Evolutionary conservation across 2,113 vertebrate genomes (phyloP).

Genomic region (crab-eating macaque (Macaca fascicularis)): T2T-MFA8v1.1 NC_088392.1:20509501-20510000

Average conservation of each 20-base stretch:
- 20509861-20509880: neutral
- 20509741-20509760: neutral
- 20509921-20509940: neutral
- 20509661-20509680: neutral
- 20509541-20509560: neutral
- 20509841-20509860: neutral
- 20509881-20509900: neutral
- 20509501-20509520: neutral
- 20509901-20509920: neutral
- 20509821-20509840: neutral
- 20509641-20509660: neutral
- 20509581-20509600: neutral
- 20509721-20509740: neutral
- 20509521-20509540: neutral
- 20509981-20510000: neutral
- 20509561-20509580: neutral
- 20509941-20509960: neutral
- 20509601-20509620: neutral
- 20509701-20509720: neutral
- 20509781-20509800: neutral
- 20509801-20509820: neutral
- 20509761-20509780: neutral
- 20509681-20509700: neutral
- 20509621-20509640: neutral
- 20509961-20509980: neutral